A percentile compares a stretch with the other conserved stretches of the same genome.
Conservation (phyloP, 2,888 invertebrate genomes). For the Tribolium freemani region DNA sequence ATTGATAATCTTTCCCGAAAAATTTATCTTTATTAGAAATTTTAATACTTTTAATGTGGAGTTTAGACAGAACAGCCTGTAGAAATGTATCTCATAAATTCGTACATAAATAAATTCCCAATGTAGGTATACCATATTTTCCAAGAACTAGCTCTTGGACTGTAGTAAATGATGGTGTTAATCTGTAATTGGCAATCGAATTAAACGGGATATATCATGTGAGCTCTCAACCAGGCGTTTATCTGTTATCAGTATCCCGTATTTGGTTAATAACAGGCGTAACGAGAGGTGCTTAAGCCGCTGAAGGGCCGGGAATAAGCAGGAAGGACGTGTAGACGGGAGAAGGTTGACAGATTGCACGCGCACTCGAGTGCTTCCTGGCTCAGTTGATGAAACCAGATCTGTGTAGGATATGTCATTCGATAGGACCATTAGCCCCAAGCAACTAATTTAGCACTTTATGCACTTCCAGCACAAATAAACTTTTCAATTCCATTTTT, state of each 20-base stretch:
- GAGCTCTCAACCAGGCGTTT: background rate
- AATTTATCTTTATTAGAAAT: too few relatives aligned
- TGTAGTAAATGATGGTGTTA: too few relatives aligned
- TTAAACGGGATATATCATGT: too few relatives aligned
- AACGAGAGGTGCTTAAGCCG: background rate
- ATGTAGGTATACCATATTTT: too few relatives aligned
- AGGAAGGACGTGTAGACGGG: conserved; percentile 39
- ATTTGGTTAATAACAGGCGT: conserved; percentile 10
- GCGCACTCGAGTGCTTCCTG: conserved; percentile 56
- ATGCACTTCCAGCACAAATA: conserved; percentile 11
- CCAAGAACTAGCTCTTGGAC: too few relatives aligned
- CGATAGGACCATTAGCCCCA: conserved; percentile 35
- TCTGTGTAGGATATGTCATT: conserved; percentile 39
- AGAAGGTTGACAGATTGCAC: conserved; percentile 58
- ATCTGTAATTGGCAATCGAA: too few relatives aligned
- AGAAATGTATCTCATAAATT: too few relatives aligned
- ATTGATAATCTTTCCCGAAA: too few relatives aligned
- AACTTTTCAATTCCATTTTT: conserved; percentile 17
- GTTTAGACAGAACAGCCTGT: too few relatives aligned
- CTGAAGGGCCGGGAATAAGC: conserved; percentile 34
- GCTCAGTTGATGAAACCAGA: conserved; percentile 55
- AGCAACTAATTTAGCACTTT: conserved; percentile 34
- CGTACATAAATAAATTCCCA: too few relatives aligned
- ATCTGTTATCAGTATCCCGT: background rate
- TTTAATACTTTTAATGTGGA: too few relatives aligned